Evolutionary conservation across 1,140 invertebrate genomes (phyloP).

Genomic region (Oryzaephilus surinamensis): DNA sequence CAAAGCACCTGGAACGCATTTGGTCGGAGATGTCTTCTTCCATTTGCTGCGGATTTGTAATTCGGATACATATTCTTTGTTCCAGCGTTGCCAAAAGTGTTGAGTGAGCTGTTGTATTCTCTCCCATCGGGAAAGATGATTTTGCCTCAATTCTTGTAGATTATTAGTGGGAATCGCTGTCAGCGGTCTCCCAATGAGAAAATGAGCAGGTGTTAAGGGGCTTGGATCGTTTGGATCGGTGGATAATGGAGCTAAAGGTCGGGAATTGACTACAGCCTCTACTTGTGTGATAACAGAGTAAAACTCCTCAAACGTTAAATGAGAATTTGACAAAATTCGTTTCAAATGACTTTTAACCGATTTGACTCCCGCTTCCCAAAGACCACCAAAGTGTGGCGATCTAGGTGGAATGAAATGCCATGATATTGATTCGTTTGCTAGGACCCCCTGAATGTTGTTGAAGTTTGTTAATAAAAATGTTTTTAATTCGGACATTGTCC

Average conservation of each 20-base stretch:
- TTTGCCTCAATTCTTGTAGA: slow-evolving; percentile 6
- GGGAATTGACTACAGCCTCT: slow-evolving; percentile 1
- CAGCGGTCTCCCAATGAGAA: slow-evolving; percentile 18
- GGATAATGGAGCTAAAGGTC: slow-evolving; percentile 15
- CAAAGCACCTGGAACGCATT: too few relatives aligned
- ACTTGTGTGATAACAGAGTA: slow-evolving; percentile 6
- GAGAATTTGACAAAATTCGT: slow-evolving; percentile 2
- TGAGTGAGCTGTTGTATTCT: slow-evolving; percentile 16
- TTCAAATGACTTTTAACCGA: slow-evolving; percentile 2
- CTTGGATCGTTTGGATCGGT: slow-evolving; percentile 19
- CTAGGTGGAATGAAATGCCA: slow-evolving; percentile 6
- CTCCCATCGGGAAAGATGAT: slow-evolving; percentile 22
- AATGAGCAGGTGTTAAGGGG: slow-evolving; percentile 27
- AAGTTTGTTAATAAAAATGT: slow-evolving; percentile 1
- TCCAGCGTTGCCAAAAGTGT: slow-evolving; percentile 21
- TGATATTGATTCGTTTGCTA: neutral
- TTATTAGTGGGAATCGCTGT: slow-evolving; percentile 9
- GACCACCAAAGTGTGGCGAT: slow-evolving; percentile 1
- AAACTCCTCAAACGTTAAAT: slow-evolving; percentile 19
- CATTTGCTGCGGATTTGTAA: slow-evolving; percentile 20
- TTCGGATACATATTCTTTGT: slow-evolving; percentile 15
- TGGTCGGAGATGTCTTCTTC: too few relatives aligned
- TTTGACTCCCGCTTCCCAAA: slow-evolving; percentile 5
- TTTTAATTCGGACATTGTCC: slow-evolving; percentile 18
- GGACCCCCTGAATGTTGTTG: too few relatives aligned